Evolutionary conservation across 2,797 vertebrate species (phyloP), one percentile per base, ranked within the genome.

Genomic region (Lacerta agilis): DNA sequence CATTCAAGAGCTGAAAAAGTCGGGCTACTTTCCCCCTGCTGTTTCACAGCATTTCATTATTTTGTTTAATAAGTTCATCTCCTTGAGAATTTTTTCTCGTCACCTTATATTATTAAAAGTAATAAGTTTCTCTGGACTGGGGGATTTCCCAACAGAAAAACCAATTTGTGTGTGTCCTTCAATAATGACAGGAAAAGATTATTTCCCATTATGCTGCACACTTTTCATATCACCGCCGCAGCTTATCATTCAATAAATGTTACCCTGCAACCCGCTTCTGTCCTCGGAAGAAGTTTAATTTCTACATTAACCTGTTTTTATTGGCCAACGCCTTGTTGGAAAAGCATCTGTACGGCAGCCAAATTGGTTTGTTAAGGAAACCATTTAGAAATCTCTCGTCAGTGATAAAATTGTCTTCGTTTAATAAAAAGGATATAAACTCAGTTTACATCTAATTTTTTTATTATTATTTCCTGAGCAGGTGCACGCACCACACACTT

Each of bases 61-160:
- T 97, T 96, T 97, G 96, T 96, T 97, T 97, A 97, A 97, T 97
- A 97, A 96, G 96, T 97, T 97, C 96, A 97, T 96, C 96, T 97
- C 96, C 96, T 97, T 95, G 89, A 97, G 96, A 97, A 96, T 97
- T 97, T 83, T 87, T 97, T 95, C 96, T 96, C 95, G 95, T 97
- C 96, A 97, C 96, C 96, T 96, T 94, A 95, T 93, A 97, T 97
- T 97, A 97, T 97, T 97, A 97, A 97, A 97, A 97, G 96, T 97
- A 97, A 97, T 97, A 97, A 96, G 96, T 97, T 97, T 97, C 97
- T 97, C 96, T 97, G 97, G 96, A 96, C 95, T 96, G 95, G 96
- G 72, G 96, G 95, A 96, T 96, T 97, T 97, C 97, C 96, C 95
- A 96, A 96, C 95, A 97, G 97, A 97, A 97, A 97, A 97, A 97